Evolutionary conservation across 2,113 vertebrate species (phyloP), one percentile per base, ranked within the genome.

Genomic region (Podiceps cristatus): DNA sequence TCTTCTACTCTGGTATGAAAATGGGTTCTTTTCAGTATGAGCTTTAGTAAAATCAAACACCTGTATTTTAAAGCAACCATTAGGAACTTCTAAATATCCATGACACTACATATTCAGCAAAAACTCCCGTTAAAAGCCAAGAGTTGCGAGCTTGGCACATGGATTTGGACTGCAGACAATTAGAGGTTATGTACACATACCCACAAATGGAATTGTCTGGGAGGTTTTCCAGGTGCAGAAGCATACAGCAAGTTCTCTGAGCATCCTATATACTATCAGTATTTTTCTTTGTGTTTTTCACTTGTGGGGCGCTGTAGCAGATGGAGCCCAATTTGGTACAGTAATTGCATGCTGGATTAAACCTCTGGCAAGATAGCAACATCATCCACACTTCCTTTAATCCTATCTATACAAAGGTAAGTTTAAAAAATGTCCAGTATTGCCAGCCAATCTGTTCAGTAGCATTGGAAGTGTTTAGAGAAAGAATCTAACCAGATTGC

Each of bases 191-290:
- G 2, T 49, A 33, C 66, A 28, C 2, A 0, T 11, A 53, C 2
- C 10, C 73, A 56, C 64, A 56, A 4, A 10, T 0, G 20, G 17
- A 53, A 69, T 0, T 5, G 13, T 5, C 67, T 25, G 45, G 84
- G 45, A 60, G 68, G 29, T 4, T 31, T 49, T 50, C 27, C 5
- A 42, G 52, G 31, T 4, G 58, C 86, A 47, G 33, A 22, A 53
- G 45, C 16, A 33, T 0, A 16, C 4, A 5, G 59, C 0, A 8
- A 53, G 58, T 10, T 69, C 62, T 49, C 4, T 0, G 3, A 45
- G 71, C 40, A 47, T 3, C 79, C 60, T 29, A 27, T 0, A 35
- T 0, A 1, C 5, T 2, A 47, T 31, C 58, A 72, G 18, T 22
- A 18, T 3, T 69, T 58, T n/a, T 23, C n/a, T 44, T 44, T 3